Percentiles rank a stretch among this genome's conserved stretches.
Conservation (phyloP, 2,797 vertebrate genomes). For the Acrossocheilus wenchowensis region DNA sequence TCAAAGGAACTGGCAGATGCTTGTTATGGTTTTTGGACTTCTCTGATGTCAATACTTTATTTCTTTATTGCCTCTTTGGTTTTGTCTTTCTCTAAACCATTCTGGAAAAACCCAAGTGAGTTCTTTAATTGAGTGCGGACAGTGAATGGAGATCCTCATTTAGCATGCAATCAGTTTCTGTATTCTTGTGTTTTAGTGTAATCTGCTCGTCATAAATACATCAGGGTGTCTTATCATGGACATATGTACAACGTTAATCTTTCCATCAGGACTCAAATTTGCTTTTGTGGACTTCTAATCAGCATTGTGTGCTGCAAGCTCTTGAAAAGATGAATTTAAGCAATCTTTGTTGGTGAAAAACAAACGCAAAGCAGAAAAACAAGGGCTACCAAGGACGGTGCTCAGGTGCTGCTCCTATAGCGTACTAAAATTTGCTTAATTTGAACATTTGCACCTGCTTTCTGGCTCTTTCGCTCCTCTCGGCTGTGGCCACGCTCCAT, state of each 20-base stretch:
- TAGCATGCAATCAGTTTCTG: conserved; percentile 50
- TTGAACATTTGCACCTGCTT: conserved; percentile 22
- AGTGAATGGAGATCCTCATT: conserved; percentile 20
- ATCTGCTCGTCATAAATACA: conserved; percentile 37
- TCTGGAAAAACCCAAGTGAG: conserved; percentile 29
- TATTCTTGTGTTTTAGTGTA: conserved; percentile 27
- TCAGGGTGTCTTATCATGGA: conserved; percentile 44
- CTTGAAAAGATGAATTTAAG: conserved; percentile 18
- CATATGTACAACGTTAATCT: background rate
- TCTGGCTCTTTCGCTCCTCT: background rate
- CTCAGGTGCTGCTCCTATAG: conserved; percentile 18
- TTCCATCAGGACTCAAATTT: background rate
- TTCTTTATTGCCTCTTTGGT: conserved; percentile 26
- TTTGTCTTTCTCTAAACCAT: conserved; percentile 11
- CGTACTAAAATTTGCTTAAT: background rate
- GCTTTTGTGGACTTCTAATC: conserved; percentile 12
- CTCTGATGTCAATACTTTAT: conserved; percentile 25
- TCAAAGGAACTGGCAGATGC: conserved; percentile 21
- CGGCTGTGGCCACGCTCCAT: background rate
- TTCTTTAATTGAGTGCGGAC: conserved; percentile 1
- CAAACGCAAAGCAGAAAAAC: background rate
- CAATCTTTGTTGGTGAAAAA: background rate
- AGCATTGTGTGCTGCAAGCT: background rate
- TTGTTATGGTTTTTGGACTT: conserved; percentile 35
- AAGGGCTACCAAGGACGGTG: background rate